Percentiles rank a stretch among this genome's conserved stretches.
These are phyloP conservation scores for Sula dactylatra DNA, from an alignment of 2,113 vertebrate species.

Conservation along the genomic window DNA sequence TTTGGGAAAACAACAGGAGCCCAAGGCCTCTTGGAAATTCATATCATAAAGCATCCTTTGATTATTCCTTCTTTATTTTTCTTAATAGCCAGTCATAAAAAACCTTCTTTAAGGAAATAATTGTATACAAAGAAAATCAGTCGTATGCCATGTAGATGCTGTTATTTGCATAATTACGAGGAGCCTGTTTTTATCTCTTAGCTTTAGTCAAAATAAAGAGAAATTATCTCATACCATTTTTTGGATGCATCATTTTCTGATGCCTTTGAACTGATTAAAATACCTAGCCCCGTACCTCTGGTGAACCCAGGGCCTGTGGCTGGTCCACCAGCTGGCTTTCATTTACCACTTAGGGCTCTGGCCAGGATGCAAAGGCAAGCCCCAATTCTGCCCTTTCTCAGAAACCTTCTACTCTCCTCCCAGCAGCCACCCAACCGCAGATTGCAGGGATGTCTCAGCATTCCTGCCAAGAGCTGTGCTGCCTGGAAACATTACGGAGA, in stretches of 20 bases:
- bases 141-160: neutral
- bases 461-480: neutral
- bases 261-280: neutral
- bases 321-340: neutral
- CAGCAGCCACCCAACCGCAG: neutral
- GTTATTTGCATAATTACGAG: constrained; percentile 36
- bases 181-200: neutral
- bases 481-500: too few relatives aligned
- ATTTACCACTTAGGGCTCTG: rapidly evolving
- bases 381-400: neutral
- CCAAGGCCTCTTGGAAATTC: neutral
- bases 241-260: neutral
- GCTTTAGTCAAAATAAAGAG: constrained; percentile 5
- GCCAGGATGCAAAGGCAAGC: neutral
- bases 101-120: constrained; percentile 9
- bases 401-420: neutral
- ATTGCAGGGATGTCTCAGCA: neutral
- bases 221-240: neutral
- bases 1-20: neutral
- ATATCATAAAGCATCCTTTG: neutral
- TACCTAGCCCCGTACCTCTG: neutral
- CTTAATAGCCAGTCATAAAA: neutral
- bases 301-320: rapidly evolving
- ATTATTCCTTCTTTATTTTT: neutral
- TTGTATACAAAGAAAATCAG: neutral